Evolutionary conservation across 1,140 invertebrate genomes (phyloP), one percentile per base, ranked within the genome.

Genomic region (Drosophila willistoni): DNA sequence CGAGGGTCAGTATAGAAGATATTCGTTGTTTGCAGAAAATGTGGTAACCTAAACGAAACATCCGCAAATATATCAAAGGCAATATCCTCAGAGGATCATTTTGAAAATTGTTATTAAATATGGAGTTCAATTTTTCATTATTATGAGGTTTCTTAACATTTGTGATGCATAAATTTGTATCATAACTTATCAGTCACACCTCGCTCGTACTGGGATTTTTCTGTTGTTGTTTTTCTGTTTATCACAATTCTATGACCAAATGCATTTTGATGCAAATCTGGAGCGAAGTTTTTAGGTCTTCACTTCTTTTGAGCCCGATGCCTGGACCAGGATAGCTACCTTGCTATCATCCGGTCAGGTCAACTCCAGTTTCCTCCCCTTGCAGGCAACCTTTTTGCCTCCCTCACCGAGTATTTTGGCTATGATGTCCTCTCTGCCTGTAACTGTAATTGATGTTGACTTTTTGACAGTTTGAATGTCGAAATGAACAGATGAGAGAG

Each of bases 391-490:
- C 34, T 17, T 22, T 29, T 29, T 29, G 29, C 25, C 44, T 19
- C 14, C 6, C 25, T 66, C 61, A 60, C 65, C 41, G 36, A 75
- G 73, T 69, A 51, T 39, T 67, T 71, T 75, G 44, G 66, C 75
- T 67, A 33, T 83, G 79, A 82, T 87, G 83, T 87, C 69, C 83
- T 81, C 44, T 51, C 19, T 51, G 44, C 62, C 54, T 79, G 77
- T 89, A 89, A 89, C 80, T 89, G 84, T 89, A 89, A 89, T 89
- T 89, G 84, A 89, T 84, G 85, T 81, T 89, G 84, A 89, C 84
- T 89, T 89, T 89, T 84, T 89, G 84, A 89, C 84, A 89, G 84
- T 89, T 89, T 89, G 84, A 89, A 89, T 89, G 84, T 79, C 84
- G 84, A 72, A 89, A 60, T 68, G 80, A 83, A 73, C 77, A 82